phyloP scores from a whole-genome alignment of 2,888 invertebrate genomes.

The Luperina nickerlii region DNA sequence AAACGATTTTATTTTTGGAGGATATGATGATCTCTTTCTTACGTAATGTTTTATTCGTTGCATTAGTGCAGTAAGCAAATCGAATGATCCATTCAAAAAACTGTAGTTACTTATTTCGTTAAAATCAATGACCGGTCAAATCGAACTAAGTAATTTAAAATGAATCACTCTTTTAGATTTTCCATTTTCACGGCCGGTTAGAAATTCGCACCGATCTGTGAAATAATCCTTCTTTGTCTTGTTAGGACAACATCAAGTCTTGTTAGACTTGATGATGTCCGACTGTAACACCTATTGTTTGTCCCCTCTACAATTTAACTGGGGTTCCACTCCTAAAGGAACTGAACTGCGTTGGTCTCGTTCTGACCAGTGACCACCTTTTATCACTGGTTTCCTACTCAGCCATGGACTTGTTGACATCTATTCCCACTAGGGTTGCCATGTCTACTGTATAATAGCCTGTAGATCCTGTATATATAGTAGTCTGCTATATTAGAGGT shows the following conservation, averaged over 20 bases:
- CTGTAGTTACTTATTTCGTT: neutral
- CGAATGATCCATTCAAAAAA: constrained; percentile 1
- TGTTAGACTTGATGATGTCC: constrained; percentile 14
- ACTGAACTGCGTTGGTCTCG: constrained; percentile 37
- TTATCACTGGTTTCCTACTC: neutral
- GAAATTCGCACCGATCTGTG: neutral
- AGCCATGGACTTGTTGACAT: constrained; percentile 1
- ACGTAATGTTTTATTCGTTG: neutral
- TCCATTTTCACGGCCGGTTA: constrained; percentile 3
- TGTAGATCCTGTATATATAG: neutral
- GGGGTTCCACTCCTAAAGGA: constrained; percentile 1
- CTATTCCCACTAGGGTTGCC: neutral
- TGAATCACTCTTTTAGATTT: constrained; percentile 1
- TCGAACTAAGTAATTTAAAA: neutral
- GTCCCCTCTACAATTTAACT: constrained; percentile 37
- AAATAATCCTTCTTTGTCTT: neutral
- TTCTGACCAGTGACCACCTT: constrained; percentile 20
- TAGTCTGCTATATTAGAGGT: too few species aligned
- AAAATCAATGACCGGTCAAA: neutral
- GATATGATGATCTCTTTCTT: neutral
- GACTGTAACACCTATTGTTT: constrained; percentile 7
- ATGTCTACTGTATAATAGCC: neutral
- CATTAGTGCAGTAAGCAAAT: neutral
- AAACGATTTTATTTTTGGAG: constrained; percentile 40
- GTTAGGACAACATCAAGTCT: neutral